These are phyloP conservation scores for Umimayanthus kanabou DNA, from an alignment of 92 coral and sea anemone species.

Conservation along the genomic window DNA sequence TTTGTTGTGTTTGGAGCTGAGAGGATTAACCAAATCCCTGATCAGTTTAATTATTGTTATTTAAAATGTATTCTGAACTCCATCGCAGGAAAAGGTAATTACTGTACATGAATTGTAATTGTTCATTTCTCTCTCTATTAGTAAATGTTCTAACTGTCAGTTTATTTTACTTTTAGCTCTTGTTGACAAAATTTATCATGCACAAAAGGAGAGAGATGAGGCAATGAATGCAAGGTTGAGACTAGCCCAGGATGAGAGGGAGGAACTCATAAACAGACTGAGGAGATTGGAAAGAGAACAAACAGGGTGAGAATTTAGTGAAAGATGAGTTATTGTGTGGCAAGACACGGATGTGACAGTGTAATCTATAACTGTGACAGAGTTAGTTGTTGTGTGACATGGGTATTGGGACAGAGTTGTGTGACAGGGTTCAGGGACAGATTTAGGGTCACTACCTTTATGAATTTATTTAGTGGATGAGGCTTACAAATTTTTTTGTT, in stretches of 20 bases:
- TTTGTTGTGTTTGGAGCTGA: too few relatives aligned
- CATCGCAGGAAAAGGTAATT: too few relatives aligned
- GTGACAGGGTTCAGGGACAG: too few relatives aligned
- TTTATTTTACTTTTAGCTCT: conserved; percentile 65
- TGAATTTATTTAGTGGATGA: too few relatives aligned
- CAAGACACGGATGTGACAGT: too few relatives aligned
- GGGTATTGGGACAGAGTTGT: background rate
- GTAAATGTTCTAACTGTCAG: background rate
- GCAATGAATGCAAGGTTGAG: conserved; percentile 90
- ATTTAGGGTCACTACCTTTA: too few relatives aligned
- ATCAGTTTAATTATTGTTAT: too few relatives aligned
- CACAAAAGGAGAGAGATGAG: conserved; percentile 95
- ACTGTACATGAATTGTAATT: background rate
- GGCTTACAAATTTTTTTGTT: background rate
- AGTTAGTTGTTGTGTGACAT: background rate
- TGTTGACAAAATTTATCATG: conserved; percentile 95
- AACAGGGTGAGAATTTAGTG: conserved; percentile 53
- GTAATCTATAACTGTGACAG: too few relatives aligned
- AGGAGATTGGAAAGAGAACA: conserved; percentile 92
- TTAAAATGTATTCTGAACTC: too few relatives aligned
- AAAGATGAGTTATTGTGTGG: too few relatives aligned
- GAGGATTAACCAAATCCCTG: too few relatives aligned
- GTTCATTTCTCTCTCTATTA: background rate
- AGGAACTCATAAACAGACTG: conserved; percentile 80
- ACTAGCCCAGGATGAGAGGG: conserved; percentile 82